These are phyloP conservation scores for Rhagium mordax DNA, from an alignment of 2,888 invertebrate genomes.

Conservation along the genomic window DNA sequence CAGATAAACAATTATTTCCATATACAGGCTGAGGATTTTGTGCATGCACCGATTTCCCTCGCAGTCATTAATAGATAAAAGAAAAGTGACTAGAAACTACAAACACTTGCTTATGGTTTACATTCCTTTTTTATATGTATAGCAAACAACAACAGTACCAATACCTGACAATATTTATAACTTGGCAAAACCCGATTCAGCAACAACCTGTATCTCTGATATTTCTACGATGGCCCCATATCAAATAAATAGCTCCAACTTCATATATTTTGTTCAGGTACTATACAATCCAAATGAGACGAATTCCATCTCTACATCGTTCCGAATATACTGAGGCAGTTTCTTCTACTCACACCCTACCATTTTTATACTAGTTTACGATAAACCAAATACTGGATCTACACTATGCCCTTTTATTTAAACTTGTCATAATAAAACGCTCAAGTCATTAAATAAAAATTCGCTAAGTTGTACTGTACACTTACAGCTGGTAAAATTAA, in stretches of 20 bases:
- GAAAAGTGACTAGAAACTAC: slow-evolving; percentile 28
- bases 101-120: slow-evolving; percentile 8
- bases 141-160: neutral
- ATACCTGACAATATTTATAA: neutral
- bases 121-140: neutral
- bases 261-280: slow-evolving; percentile 56
- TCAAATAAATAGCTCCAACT: slow-evolving; percentile 50
- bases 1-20: slow-evolving; percentile 26
- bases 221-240: slow-evolving; percentile 47
- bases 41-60: slow-evolving; percentile 8
- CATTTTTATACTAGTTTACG: slow-evolving; percentile 22
- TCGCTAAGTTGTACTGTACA: slow-evolving; percentile 44
- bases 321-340: slow-evolving; percentile 47
- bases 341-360: slow-evolving; percentile 32
- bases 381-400: slow-evolving; percentile 46
- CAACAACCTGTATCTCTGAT: neutral
- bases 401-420: slow-evolving; percentile 42
- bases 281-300: slow-evolving; percentile 56
- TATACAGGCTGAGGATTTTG: slow-evolving; percentile 4
- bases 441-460: slow-evolving; percentile 51
- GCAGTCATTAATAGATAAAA: slow-evolving; percentile 21
- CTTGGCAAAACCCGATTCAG: neutral
- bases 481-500: slow-evolving; percentile 33
- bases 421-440: slow-evolving; percentile 50
- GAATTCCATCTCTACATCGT: slow-evolving; percentile 33